These are phyloP conservation scores for Lampris incognitus DNA, from an alignment of 2,113 vertebrate genomes.

Conservation along the genomic window DNA sequence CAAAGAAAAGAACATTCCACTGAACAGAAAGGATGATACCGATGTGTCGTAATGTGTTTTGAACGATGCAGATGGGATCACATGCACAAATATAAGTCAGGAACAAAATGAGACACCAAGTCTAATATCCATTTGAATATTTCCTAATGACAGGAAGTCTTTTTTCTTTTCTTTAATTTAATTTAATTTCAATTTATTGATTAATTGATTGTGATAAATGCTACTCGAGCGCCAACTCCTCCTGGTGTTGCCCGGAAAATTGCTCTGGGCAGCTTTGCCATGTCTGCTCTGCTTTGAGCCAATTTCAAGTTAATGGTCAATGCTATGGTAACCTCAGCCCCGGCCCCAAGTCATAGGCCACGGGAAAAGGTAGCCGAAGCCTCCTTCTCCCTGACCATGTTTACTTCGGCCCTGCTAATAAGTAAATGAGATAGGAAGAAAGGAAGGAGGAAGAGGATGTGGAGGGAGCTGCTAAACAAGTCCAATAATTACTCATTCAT, in stretches of 20 bases:
- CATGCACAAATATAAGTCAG: no score
- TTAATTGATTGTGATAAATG: neutral
- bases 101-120: no score
- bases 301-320: constrained; percentile 38
- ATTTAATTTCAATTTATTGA: neutral
- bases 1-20: no score
- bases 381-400: constrained; percentile 54
- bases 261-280: constrained; percentile 1
- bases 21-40: no score
- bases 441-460: constrained; percentile 29
- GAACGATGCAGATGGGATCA: no score
- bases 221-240: constrained; percentile 1
- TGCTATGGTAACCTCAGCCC: constrained; percentile 24
- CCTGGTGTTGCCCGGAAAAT: constrained; percentile 11
- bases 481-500: constrained; percentile 74
- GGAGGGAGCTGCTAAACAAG: constrained; percentile 62
- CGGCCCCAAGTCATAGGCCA: constrained; percentile 44
- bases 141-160: no score
- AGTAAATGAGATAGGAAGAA: constrained; percentile 60
- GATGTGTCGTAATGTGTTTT: no score
- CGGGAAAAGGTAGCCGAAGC: constrained; percentile 36
- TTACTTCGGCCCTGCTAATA: constrained; percentile 49
- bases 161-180: no score
- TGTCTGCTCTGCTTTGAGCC: constrained; percentile 45
- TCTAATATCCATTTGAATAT: no score